Base-by-base conservation (phyloP, 2,113 vertebrate genomes). In the Rhea pennata region DNA sequence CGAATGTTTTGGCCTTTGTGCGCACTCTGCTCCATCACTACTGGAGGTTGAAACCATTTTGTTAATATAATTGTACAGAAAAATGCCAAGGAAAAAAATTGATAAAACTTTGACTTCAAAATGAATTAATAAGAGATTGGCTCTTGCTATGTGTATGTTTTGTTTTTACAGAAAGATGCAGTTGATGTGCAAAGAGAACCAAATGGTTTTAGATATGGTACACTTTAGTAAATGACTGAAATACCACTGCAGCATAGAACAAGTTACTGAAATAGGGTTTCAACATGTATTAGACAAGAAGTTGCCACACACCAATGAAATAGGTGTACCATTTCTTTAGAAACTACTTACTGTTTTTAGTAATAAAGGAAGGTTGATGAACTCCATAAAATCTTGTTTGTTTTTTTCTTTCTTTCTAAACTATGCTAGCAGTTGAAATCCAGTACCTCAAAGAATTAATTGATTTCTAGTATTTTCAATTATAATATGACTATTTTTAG, bases 371-470 rank as follows among this genome's bases (percentile, higher is more conserved):
- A 46, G 65, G 27, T 67, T 29, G 29, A 17, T 69, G 13, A 31
- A 69, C 27, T 69, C 44, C 33, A 13, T 69, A 33, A 31, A 69
- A 46, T 48, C 48, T 0, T 79, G 53, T 86, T 92, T 76, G 5
- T 89, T 96, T 92, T 76, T 5, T 89, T 96, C 67, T 88, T 82
- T 88, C 20, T 21, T 31, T n/a, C 46, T 94, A 46, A 79, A 15
- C 33, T 80, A 19, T 84, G 9, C 13, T 71, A 59, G 42, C 50
- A 53, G 7, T 50, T 85, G 42, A 93, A 54, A 80, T 74, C 14
- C 67, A 79, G 2, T 44, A 82, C 64, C 54, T 73, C 73, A 85
- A 61, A 72, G 29, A 62, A 51, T 15, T 66, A 19, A 9, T 62
- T 72, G 26, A 36, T 80, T 77, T 89, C 44, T 59, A 84, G 77